A percentile compares a stretch with the other conserved stretches of the same genome.
phyloP scores from a whole-genome alignment of 2,888 invertebrate genomes.

The Dynastes grantii region DNA sequence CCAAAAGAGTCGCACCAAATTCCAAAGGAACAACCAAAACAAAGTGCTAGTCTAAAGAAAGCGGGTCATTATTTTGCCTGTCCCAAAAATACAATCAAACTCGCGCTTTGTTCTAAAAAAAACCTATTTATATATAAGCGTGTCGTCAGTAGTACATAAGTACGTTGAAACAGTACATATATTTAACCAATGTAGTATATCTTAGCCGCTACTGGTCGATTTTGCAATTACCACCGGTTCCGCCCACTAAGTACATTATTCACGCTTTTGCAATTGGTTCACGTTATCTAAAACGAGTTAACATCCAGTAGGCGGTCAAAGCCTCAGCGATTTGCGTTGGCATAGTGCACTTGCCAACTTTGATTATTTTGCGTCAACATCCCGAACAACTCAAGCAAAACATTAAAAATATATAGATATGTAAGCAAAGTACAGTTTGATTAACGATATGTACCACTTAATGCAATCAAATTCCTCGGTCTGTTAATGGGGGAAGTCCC shows the following conservation, averaged over 20 bases:
- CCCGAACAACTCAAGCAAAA: neutral
- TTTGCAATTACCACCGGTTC: slow-evolving; percentile 47
- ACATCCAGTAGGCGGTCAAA: slow-evolving; percentile 34
- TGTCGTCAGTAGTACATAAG: slow-evolving; percentile 31
- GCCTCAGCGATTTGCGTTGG: slow-evolving; percentile 19
- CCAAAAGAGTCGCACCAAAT: too few species aligned
- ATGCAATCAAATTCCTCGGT: neutral
- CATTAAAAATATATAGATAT: too few species aligned
- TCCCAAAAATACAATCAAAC: slow-evolving; percentile 32
- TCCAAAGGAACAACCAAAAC: too few species aligned
- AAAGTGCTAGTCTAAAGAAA: too few species aligned
- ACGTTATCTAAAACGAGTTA: slow-evolving; percentile 46
- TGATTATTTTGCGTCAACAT: neutral
- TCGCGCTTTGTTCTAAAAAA: slow-evolving; percentile 12
- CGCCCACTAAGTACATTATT: slow-evolving; percentile 50
- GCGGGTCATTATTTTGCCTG: neutral
- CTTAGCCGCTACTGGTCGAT: slow-evolving; percentile 48
- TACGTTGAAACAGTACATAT: slow-evolving; percentile 31
- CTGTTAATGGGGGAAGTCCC: neutral
- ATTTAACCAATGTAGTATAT: slow-evolving; percentile 49
- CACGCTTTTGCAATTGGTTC: slow-evolving; percentile 50
- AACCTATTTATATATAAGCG: slow-evolving; percentile 34
- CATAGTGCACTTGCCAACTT: neutral
- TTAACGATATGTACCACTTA: too few species aligned
- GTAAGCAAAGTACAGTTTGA: too few species aligned